phyloP scores from a whole-genome alignment of 2,888 invertebrate genomes.

The Drosophila nigricruria region DNA sequence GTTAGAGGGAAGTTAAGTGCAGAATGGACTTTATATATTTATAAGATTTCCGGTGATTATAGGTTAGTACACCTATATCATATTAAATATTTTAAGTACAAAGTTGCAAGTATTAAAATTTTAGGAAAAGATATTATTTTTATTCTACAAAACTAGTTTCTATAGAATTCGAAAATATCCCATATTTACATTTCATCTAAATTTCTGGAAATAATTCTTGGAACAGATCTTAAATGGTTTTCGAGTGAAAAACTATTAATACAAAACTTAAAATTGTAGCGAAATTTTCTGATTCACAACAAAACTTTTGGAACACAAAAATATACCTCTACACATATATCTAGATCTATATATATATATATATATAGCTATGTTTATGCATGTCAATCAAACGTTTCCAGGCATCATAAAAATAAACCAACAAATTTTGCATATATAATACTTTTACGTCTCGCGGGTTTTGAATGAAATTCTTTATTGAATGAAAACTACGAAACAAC shows the following conservation, averaged over 20 bases:
- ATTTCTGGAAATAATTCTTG: background rate
- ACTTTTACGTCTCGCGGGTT: conserved; percentile 9
- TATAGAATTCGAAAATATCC: background rate
- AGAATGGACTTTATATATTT: background rate
- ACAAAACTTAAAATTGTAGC: background rate
- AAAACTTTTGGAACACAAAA: background rate
- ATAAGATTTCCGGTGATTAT: background rate
- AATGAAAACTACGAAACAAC: conserved; percentile 24
- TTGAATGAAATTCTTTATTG: conserved; percentile 28
- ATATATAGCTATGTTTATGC: background rate
- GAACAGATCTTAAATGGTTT: background rate
- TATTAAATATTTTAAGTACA: too few relatives aligned
- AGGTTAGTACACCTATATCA: background rate
- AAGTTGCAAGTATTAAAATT: too few relatives aligned
- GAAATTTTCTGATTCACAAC: conserved; percentile 10
- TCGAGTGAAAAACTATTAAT: conserved; percentile 3
- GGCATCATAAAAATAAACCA: conserved; percentile 17
- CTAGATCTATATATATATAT: background rate
- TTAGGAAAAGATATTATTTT: too few relatives aligned
- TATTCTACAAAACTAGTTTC: background rate
- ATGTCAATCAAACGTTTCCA: background rate
- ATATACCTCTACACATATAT: background rate
- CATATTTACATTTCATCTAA: too few relatives aligned
- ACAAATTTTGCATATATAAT: conserved; percentile 31
- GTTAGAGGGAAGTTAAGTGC: background rate